Base-by-base conservation (phyloP, 30 jellyfish, hydroid and myxozoan species). In the Pelagia noctiluca region DNA sequence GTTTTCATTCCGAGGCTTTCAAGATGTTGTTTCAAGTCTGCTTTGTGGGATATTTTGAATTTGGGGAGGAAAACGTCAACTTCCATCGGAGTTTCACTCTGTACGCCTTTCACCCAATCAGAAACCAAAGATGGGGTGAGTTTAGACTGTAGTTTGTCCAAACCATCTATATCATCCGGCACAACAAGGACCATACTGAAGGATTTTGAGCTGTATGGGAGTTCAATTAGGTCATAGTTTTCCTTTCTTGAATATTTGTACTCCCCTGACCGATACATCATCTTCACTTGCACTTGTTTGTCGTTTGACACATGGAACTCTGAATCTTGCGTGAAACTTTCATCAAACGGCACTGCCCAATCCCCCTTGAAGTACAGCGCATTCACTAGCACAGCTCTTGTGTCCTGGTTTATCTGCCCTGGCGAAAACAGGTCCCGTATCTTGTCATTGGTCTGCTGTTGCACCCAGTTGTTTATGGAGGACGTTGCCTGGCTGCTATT, bases 341-440 rank as follows among this genome's bases (percentile, higher is more conserved):
- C 66, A 26, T 89, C 91, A 71, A 89, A 89, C 35, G 91, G 94
- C 30, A 2, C 30, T 29, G 76, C 71, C 97, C 97, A 89, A 50
- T 50, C 46, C 0, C 93, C 97, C 28, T 89, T 89, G 90, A 89
- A 89, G 66, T 89, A 75, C 1, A 89, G 34, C 21, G 97, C 97
- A 89, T 89, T 89, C 24, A 82, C 94, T 16, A 89, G 34, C 23
- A 82, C 91, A 2, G 86, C 80, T 37, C 88, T 49, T 0, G 97
- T 89, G 29, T 49, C 31, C 5, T 63, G 79, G 57, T 73, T 86
- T 12, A 89, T 35, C 25, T 11, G 71, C 13, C 95, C 95, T 47
- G 66, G 83, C 33, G 84, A 54, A 46, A 89, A 80, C 31, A 89
- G 80, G 1, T 89, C 65, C 4, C 22, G 70, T 54, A 89, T 89